Evolutionary conservation across 1,140 invertebrate species (phyloP), one percentile per base, ranked within the genome.

Genomic region (Lucilia sericata): DNA sequence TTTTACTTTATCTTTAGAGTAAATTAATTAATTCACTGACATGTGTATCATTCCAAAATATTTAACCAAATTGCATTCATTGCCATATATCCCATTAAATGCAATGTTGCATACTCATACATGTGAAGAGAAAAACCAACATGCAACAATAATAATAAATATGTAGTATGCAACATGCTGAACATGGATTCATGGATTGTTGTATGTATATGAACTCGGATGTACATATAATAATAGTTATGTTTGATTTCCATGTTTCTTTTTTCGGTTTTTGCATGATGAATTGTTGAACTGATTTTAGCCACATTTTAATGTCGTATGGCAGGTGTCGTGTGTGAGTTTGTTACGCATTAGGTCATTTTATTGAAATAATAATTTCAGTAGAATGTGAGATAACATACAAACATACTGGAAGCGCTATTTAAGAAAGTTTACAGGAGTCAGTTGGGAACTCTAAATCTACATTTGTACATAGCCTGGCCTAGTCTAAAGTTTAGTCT

Each of bases 11-110:
- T 70, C 49, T 84, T 25, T 84, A 81, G 83, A 84, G 83, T 81
- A 84, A 84, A 84, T 80, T 84, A 84, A 84, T 84, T 84, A 78
- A 84, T 84, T 84, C 83, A 19, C 49, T 36, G 83, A 80, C 83
- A 84, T 84, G 83, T 84, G 75, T 78, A 42, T 49, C 75, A 25
- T 17, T 9, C 65, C 65, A 21, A 70, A 60, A 70, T 25, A 21
- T 21, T 21, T 19, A 70, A 25, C 21, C n/a, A 70, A 21, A 70
- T 70, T 21, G 65, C 21, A 70, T 65, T 65, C 60, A 65, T 25
- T 60, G 55, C 65, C n/a, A 19, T 65, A 9, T 19, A 65, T 70
- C 65, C 65, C 14, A 60, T 17, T 60, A 42, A 42, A 42, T 42
- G 42, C 42, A 42, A 42, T 42, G 42, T 42, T 42, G 42, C 42